Evolutionary conservation across 2,888 invertebrate species (phyloP).

Genomic region (Meta bourneti): DNA sequence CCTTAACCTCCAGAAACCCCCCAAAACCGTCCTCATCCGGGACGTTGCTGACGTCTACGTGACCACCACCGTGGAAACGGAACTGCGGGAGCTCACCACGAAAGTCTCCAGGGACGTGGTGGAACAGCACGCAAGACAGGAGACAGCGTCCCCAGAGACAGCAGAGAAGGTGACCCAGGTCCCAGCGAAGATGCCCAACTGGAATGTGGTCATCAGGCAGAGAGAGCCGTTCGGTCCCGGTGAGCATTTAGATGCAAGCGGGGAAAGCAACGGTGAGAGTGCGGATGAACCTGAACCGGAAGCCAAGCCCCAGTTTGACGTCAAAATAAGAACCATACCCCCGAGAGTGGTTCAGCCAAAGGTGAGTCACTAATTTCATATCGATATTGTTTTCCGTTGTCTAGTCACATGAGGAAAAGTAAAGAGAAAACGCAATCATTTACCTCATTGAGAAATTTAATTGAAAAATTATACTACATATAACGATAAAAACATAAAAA

Average conservation of each 20-base stretch:
- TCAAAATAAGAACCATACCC: conserved; percentile 65
- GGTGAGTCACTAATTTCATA: background rate
- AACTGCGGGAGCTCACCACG: conserved; percentile 57
- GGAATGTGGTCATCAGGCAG: conserved; percentile 70
- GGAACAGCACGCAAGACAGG: conserved; percentile 19
- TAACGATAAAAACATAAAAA: no score
- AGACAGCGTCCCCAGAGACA: background rate
- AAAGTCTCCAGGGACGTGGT: conserved; percentile 46
- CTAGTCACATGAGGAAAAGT: background rate
- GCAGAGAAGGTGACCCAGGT: background rate
- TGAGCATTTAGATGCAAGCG: conserved; percentile 17
- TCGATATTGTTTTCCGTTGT: background rate
- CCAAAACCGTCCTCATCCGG: conserved; percentile 53
- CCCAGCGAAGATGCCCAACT: conserved; percentile 18
- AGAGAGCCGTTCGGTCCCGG: background rate
- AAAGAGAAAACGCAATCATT: background rate
- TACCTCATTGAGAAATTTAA: no score
- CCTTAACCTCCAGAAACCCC: conserved; percentile 4
- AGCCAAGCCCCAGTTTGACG: conserved; percentile 54
- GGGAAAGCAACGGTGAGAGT: conserved; percentile 4
- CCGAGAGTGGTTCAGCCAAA: conserved; percentile 53
- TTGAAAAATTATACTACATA: no score
- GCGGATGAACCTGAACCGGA: conserved; percentile 1
- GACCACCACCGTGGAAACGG: conserved; percentile 71
- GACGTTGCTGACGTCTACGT: conserved; percentile 65